Evolutionary conservation across 2,113 vertebrate species (phyloP).

Genomic region (Melanostigma gelatinosum): DNA sequence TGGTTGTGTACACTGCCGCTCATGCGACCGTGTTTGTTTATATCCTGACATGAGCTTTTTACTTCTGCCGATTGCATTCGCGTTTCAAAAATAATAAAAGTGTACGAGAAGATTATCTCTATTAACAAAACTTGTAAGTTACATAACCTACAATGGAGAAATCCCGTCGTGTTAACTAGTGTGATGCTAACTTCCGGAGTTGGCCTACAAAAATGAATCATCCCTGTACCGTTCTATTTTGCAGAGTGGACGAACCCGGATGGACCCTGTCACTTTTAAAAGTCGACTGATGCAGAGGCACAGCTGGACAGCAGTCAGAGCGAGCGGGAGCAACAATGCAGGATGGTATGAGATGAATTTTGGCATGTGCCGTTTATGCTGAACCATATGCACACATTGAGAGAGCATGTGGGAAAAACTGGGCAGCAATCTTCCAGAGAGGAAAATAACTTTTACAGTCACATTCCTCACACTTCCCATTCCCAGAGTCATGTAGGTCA

Average conservation of each 20-base stretch:
- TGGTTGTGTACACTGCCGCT: too few species aligned
- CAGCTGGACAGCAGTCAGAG: not conserved
- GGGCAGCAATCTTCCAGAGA: slow-evolving; percentile 24
- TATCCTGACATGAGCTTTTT: too few species aligned
- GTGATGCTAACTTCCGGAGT: too few species aligned
- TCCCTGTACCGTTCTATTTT: not conserved
- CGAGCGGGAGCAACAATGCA: not conserved
- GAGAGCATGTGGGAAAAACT: slow-evolving; percentile 32
- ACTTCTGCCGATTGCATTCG: too few species aligned
- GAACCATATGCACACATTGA: slow-evolving; percentile 34
- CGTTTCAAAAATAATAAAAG: too few species aligned
- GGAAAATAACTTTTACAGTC: slow-evolving; percentile 62
- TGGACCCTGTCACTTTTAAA: not conserved
- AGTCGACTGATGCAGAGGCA: not conserved
- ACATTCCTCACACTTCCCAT: slow-evolving; percentile 59
- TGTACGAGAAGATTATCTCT: too few species aligned
- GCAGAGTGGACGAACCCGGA: too few species aligned
- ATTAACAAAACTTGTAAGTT: too few species aligned
- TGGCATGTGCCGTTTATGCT: slow-evolving; percentile 29
- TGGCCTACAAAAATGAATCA: too few species aligned
- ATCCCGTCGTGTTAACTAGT: too few species aligned
- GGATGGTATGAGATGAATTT: slow-evolving; percentile 43
- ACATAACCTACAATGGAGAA: too few species aligned
- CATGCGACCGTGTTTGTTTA: too few species aligned
- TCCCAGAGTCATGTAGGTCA: slow-evolving; percentile 43